Base-by-base conservation (phyloP, 2,797 vertebrate genomes). In the Synanceia verrucosa region DNA sequence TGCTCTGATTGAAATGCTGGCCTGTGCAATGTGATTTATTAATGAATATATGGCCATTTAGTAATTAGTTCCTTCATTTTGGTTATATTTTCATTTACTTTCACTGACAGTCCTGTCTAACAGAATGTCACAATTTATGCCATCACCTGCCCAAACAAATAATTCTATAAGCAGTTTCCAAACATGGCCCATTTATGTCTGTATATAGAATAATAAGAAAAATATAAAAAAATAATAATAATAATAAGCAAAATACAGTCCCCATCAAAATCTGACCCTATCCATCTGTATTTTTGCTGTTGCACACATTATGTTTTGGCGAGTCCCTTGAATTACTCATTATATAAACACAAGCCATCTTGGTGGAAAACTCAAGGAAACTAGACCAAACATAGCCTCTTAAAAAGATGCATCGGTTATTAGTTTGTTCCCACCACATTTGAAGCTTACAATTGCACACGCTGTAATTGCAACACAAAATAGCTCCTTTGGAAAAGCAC, bases 391-490 rank as follows among this genome's bases (percentile, higher is more conserved):
- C 47, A 46, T 5, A 68, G 60, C 73, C 66, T 59, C 52, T 43
- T 28, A 61, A 73, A 70, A 69, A 70, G 76, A 88, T 59, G 56
- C 70, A 76, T 77, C 50, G 81, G 78, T 81, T 76, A 88, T 90
- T 84, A 79, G 86, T 82, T 85, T 79, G 77, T 50, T 47, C 4
- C 43, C 47, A 73, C 88, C 85, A 83, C 87, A 87, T 89, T 66
- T 85, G 79, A 89, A 80, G 86, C 81, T 76, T 79, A 63, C 73
- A 90, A 86, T 84, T 85, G 68, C 0, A 9, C 67, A 23, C 55
- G 64, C 81, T 78, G 75, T 83, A 88, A 93, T 90, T 87, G 88
- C 23, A 71, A 85, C 74, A 85, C 65, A 82, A 84, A 43, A 84
- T 75, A 81, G 81, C 61, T 62, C 65, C 73, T 53, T 43, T 14